Evolutionary conservation across 2,888 invertebrate species (phyloP).

Genomic region (Teleogryllus oceanicus): DNA sequence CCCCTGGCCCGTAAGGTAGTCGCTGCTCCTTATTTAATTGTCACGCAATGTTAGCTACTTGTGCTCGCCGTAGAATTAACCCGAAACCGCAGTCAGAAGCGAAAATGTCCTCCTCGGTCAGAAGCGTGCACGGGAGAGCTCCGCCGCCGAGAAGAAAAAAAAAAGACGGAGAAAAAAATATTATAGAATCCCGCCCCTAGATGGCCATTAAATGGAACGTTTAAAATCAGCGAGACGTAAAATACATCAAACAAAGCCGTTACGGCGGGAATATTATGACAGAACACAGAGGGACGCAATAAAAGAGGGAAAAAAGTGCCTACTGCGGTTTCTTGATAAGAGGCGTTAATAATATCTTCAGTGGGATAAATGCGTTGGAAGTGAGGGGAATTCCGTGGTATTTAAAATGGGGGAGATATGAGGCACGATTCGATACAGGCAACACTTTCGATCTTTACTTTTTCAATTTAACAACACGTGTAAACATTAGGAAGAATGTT

Average conservation of each 20-base stretch:
- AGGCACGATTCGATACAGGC: no score
- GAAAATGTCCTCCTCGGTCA: neutral
- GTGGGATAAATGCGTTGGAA: no score
- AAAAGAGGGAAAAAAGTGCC: neutral
- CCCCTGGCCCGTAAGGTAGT: neutral
- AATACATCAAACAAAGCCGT: neutral
- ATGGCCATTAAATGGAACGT: slow-evolving; percentile 6
- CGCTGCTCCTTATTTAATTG: neutral
- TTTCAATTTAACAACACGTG: no score
- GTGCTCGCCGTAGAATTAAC: neutral
- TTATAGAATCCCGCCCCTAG: neutral
- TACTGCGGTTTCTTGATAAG: no score
- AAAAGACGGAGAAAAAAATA: neutral
- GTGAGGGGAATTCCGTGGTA: no score
- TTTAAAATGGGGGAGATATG: no score
- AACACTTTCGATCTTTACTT: no score
- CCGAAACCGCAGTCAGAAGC: slow-evolving; percentile 18
- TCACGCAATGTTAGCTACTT: neutral
- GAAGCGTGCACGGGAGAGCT: neutral
- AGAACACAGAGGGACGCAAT: neutral
- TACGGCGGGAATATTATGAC: neutral
- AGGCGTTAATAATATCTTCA: no score
- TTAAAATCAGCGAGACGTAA: slow-evolving; percentile 8
- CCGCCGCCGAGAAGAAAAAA: neutral
- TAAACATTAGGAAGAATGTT: no score